Percentiles rank a stretch among this genome's conserved stretches.
These are phyloP conservation scores for Cerastis rubricosa DNA, from an alignment of 2,888 invertebrate species.

Conservation along the genomic window DNA sequence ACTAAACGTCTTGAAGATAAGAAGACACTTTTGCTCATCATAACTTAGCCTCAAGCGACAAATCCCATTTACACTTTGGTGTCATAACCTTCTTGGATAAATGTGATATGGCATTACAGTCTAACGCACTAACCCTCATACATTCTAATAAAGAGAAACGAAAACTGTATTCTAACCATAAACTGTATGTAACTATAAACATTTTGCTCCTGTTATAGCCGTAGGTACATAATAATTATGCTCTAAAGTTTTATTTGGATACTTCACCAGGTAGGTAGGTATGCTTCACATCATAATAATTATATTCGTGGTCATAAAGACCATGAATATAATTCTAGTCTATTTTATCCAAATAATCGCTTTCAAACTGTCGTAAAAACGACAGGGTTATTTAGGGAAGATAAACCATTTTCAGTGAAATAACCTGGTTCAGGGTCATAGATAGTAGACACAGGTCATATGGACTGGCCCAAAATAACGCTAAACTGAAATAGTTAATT, in stretches of 20 bases:
- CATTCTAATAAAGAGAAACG: slow-evolving; percentile 31
- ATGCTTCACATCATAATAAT: too few species aligned
- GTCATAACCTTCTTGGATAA: slow-evolving; percentile 56
- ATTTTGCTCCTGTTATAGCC: neutral
- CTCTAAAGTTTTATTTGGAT: neutral
- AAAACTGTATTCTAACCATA: too few species aligned
- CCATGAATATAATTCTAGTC: neutral
- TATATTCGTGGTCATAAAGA: too few species aligned
- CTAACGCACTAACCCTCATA: slow-evolving; percentile 52
- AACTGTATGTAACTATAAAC: too few species aligned
- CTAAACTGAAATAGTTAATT: neutral
- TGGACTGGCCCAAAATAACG: neutral
- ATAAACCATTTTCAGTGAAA: neutral
- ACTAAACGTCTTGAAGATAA: slow-evolving; percentile 35
- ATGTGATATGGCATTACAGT: slow-evolving; percentile 47
- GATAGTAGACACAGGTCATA: neutral
- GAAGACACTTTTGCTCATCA: slow-evolving; percentile 39
- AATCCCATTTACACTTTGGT: slow-evolving; percentile 65
- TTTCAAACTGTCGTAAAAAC: neutral
- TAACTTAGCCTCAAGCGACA: slow-evolving; percentile 60
- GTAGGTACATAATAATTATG: neutral
- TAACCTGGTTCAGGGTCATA: too few species aligned
- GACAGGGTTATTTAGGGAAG: too few species aligned
- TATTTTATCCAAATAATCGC: neutral
- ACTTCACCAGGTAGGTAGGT: neutral